Evolutionary conservation across 2,113 vertebrate species (phyloP).

Genomic region (Struthidea cinerea): DNA sequence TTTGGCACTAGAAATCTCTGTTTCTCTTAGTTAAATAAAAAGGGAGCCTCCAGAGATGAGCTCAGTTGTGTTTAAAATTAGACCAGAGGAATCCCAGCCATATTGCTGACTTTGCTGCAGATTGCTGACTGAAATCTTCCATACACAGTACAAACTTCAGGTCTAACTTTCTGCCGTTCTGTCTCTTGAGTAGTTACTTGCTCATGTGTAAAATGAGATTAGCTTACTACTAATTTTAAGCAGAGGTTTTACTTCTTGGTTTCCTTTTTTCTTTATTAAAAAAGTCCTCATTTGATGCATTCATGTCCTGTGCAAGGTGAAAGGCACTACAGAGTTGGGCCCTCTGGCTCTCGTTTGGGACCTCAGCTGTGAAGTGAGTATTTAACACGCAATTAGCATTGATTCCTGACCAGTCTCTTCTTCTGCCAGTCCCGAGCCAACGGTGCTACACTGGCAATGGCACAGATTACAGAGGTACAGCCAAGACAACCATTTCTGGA

Average conservation of each 20-base stretch:
- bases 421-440: slow-evolving; percentile 68
- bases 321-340: neutral
- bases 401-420: neutral
- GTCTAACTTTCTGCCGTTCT: neutral
- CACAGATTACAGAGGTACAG: slow-evolving; percentile 77
- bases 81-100: slow-evolving; percentile 4
- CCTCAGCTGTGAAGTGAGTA: neutral
- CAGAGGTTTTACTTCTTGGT: neutral
- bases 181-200: neutral
- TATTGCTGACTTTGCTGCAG: slow-evolving; percentile 25
- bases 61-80: slow-evolving; percentile 27
- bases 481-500: slow-evolving; percentile 72
- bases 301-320: neutral
- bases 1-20: neutral
- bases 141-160: neutral
- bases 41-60: neutral
- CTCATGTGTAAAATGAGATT: neutral
- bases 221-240: neutral
- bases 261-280: neutral
- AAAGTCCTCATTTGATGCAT: neutral
- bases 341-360: neutral
- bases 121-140: slow-evolving; percentile 5
- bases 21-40: neutral
- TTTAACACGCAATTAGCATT: neutral
- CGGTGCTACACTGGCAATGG: slow-evolving; percentile 78